phyloP scores from a whole-genome alignment of 1,140 invertebrate genomes.

The Charaxes varanes region DNA sequence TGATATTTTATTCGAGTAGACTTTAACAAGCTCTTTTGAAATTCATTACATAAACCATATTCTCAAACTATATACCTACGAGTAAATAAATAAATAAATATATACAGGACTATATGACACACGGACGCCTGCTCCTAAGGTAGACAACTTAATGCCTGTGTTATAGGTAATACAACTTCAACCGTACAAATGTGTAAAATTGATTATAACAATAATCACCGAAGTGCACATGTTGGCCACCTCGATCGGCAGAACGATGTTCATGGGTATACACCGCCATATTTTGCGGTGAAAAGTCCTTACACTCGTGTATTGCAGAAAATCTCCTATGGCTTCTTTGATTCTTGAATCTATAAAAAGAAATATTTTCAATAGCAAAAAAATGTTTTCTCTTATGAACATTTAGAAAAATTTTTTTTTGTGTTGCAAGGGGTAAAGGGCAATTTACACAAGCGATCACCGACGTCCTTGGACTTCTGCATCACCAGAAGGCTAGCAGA shows the following conservation, averaged over 20 bases:
- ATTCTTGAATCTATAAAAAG: conserved; percentile 34
- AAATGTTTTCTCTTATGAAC: neutral
- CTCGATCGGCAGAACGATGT: conserved; percentile 39
- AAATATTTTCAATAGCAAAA: neutral
- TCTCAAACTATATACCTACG: too few relatives aligned
- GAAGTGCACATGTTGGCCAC: conserved; percentile 44
- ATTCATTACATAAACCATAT: too few relatives aligned
- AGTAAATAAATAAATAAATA: too few relatives aligned
- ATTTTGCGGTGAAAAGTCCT: conserved; percentile 41
- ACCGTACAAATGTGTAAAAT: conserved; percentile 56
- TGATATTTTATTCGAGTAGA: too few relatives aligned
- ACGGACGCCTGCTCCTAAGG: too few relatives aligned
- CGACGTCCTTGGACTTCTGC: too few relatives aligned
- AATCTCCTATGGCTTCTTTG: conserved; percentile 41
- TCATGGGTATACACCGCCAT: conserved; percentile 50
- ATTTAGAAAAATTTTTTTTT: neutral
- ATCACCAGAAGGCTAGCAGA: too few relatives aligned
- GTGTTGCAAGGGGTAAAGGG: neutral
- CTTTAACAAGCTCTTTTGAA: too few relatives aligned
- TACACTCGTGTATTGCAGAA: conserved; percentile 41
- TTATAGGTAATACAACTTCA: too few relatives aligned
- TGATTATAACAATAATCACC: conserved; percentile 55
- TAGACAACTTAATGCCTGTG: too few relatives aligned
- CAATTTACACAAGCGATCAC: too few relatives aligned
- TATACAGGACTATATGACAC: too few relatives aligned